These are phyloP conservation scores for Drosophila triauraria DNA, from an alignment of 1,140 invertebrate genomes.

Conservation along the genomic window DNA sequence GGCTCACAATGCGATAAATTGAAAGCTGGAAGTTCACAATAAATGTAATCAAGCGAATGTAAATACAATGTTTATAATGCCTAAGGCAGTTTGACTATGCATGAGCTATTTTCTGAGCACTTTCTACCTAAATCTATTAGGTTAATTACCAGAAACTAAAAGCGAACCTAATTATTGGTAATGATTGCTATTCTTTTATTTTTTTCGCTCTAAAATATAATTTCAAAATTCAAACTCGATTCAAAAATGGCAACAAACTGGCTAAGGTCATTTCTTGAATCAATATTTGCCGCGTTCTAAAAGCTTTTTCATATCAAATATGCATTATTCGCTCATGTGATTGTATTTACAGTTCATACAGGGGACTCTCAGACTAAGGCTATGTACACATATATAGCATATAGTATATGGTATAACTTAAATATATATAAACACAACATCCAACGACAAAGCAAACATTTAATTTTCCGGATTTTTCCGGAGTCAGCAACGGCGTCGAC, in stretches of 20 bases:
- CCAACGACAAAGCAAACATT: slow-evolving; percentile 41
- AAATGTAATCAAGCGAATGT: background rate
- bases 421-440: slow-evolving; percentile 25
- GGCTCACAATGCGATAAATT: background rate
- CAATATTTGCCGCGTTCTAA: slow-evolving; percentile 3
- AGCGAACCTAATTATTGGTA: background rate
- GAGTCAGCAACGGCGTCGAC: background rate
- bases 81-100: slow-evolving; percentile 1
- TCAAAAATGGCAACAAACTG: background rate
- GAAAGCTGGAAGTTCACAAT: background rate
- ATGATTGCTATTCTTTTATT: background rate
- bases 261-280: slow-evolving; percentile 6
- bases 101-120: background rate
- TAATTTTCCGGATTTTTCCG: slow-evolving; percentile 5
- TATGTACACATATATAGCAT: slow-evolving; percentile 25
- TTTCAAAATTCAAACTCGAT: background rate
- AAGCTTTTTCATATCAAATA: slow-evolving; percentile 19
- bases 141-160: background rate
- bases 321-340: background rate
- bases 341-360: slow-evolving; percentile 39
- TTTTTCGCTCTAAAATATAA: background rate
- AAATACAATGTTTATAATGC: background rate
- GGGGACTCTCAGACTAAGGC: slow-evolving; percentile 16
- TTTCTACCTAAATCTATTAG: slow-evolving; percentile 7
- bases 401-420: slow-evolving; percentile 13